phyloP scores from a whole-genome alignment of 2,797 vertebrate species.

The Megaceryle alcyon region DNA sequence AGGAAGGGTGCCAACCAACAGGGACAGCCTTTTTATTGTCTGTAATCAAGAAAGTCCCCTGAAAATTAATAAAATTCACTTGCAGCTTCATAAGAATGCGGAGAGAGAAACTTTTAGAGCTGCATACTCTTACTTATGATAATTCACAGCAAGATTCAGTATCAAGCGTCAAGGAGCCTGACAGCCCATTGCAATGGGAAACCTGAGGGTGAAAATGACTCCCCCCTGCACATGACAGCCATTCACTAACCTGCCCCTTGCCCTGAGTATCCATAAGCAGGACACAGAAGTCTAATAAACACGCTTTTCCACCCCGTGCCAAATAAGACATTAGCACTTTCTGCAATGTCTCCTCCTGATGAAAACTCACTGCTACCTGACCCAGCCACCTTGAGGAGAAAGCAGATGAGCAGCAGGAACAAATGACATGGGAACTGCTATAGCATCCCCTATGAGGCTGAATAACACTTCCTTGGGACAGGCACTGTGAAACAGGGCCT shows the following conservation, averaged over 20 bases:
- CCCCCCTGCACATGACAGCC: background rate
- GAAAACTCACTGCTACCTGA: background rate
- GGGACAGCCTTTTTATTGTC: background rate
- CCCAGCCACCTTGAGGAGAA: background rate
- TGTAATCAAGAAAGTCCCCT: background rate
- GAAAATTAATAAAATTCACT: background rate
- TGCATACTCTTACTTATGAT: background rate
- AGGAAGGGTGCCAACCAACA: background rate
- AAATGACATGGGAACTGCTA: background rate
- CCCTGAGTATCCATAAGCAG: background rate
- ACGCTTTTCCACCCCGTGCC: background rate
- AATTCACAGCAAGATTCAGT: background rate
- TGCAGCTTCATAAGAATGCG: background rate
- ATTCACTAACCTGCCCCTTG: background rate
- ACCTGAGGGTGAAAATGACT: background rate
- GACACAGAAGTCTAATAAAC: background rate
- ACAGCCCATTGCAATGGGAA: accelerated
- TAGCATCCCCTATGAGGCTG: background rate
- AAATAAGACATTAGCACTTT: background rate
- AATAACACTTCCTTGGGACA: background rate
- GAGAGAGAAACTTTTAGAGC: background rate
- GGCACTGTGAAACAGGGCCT: background rate
- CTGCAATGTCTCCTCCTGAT: background rate
- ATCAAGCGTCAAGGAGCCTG: background rate
- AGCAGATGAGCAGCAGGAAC: background rate